Evolutionary conservation across 2,797 vertebrate species (phyloP), one percentile per base, ranked within the genome.

Genomic region (Zalophus californianus): DNA sequence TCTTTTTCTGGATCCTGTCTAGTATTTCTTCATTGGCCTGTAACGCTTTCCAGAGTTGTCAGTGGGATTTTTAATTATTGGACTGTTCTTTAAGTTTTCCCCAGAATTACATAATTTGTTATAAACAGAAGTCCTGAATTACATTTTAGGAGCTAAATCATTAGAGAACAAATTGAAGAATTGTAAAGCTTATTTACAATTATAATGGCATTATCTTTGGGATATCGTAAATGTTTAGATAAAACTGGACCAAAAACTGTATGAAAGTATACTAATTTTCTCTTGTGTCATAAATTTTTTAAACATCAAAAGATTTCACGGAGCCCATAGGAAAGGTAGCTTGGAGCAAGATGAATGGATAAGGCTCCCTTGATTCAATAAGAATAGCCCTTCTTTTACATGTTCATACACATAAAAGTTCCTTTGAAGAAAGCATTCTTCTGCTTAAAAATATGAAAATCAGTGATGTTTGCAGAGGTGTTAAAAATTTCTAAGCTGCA

Each of bases 391-490:
- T 35, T 77, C 73, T 4, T 87, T 87, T 87, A 54, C 14, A 87
- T 54, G 13, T 82, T 68, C 13, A 52, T 32, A 70, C 9, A 54
- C 2, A 27, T 68, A 35, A 52, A 91, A 91, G 3, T 52, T 78
- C 20, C 58, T 68, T 38, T 94, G 21, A 87, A 87, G 16, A 44
- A 91, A 87, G 10, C 0, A 7, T 11, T 91, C 16, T n/a, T 68
- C 9, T 96, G 29, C 38, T 70, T 78, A 88, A 77, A 90, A 62
- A 77, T 44, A 68, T 79, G 50, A 68, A 87, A 94, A 62, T 35
- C 3, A 56, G 1, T 80, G 25, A 77, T 41, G 3, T 77, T 60
- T 94, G 7, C 7, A 29, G 4, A 75, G 27, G 0, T 83, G 35
- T 48, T 66, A 60, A 41, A 16, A 35, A 50, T 83, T 68, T 75